These are phyloP conservation scores for Onychomys torridus DNA, from an alignment of 2,797 vertebrate species.

Conservation along the genomic window DNA sequence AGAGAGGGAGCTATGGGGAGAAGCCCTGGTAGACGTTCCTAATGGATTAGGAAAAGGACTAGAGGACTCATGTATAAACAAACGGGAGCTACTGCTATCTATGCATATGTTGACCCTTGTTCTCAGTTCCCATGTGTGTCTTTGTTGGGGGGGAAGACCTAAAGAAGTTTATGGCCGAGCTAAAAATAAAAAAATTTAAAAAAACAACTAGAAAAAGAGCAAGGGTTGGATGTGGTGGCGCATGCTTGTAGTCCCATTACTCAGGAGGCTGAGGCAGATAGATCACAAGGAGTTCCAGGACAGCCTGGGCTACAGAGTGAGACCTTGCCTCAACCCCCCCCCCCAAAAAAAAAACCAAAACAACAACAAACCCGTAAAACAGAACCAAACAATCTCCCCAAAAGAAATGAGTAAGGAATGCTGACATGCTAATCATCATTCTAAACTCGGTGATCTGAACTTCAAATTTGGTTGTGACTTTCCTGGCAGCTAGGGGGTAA, in stretches of 20 bases:
- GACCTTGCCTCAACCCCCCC: background rate
- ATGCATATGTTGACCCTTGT: background rate
- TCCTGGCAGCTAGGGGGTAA: constrained; percentile 37
- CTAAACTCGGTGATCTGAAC: background rate
- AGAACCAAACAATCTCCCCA: background rate
- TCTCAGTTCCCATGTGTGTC: background rate
- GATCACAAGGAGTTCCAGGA: background rate
- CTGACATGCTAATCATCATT: background rate
- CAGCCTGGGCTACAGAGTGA: background rate
- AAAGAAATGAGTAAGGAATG: constrained; percentile 23
- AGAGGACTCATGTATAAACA: background rate
- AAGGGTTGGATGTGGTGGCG: no score
- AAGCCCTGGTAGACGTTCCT: background rate
- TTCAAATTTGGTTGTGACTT: constrained; percentile 56
- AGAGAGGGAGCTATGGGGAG: background rate
- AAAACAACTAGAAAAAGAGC: background rate
- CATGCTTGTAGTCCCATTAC: background rate
- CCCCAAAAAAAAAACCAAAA: background rate
- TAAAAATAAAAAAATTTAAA: background rate
- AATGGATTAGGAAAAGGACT: background rate
- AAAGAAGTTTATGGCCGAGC: constrained; percentile 22
- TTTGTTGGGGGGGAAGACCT: constrained; percentile 26
- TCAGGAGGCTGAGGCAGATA: background rate
- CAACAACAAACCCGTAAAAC: background rate
- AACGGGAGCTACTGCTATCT: constrained; percentile 21